Conservation (phyloP, 2,797 vertebrate species). For the Yasuhikotakia modesta region DNA sequence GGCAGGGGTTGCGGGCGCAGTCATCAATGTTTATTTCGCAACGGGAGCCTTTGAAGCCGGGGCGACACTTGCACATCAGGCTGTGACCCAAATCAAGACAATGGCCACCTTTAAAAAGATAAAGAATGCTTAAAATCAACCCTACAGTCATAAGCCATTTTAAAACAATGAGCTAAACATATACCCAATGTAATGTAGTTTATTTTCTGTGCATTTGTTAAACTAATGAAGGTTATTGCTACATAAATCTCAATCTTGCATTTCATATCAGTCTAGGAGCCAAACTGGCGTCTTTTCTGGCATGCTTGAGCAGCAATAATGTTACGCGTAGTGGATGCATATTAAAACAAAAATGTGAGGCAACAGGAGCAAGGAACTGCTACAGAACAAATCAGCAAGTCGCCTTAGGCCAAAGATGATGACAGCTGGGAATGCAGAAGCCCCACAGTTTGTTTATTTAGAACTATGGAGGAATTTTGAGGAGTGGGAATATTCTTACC, state of each 20-base stretch:
- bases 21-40: constrained; percentile 86
- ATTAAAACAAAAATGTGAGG: constrained; percentile 42
- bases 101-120: constrained; percentile 74
- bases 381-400: not conserved
- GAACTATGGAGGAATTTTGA: constrained; percentile 16
- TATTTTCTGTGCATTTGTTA: constrained; percentile 1
- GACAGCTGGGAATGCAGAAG: constrained; percentile 14
- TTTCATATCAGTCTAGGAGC: constrained; percentile 46
- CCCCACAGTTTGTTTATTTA: too few species aligned
- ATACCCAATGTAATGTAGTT: too few species aligned
- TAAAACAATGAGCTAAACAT: not conserved
- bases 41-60: constrained; percentile 78
- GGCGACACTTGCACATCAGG: constrained; percentile 77
- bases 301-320: constrained; percentile 20
- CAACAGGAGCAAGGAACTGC: not conserved
- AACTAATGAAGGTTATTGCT: constrained; percentile 11
- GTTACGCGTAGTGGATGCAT: constrained; percentile 42
- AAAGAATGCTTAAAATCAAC: constrained; percentile 9
- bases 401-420: constrained; percentile 18
- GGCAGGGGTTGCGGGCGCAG: constrained; percentile 82
- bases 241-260: constrained; percentile 46
- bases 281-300: constrained; percentile 53
- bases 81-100: constrained; percentile 79
- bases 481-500: constrained; percentile 64
- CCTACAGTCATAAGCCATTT: not conserved